Base-by-base conservation (phyloP, 2,888 invertebrate species). In the Cheilosia scutellata region DNA sequence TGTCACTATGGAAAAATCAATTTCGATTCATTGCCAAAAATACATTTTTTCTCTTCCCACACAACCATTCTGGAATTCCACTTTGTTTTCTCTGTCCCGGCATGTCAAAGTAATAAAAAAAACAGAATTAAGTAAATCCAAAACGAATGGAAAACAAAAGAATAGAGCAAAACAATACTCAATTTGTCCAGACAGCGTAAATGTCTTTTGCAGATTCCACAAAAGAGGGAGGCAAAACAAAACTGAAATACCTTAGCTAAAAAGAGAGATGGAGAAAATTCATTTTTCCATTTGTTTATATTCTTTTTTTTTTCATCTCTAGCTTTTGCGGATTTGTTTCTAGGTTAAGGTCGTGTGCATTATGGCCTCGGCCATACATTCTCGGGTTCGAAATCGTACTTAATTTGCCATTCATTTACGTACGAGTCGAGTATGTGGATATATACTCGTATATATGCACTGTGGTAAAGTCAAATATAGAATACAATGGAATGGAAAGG, bases 261-360 rank as follows among this genome's bases (percentile, higher is more conserved):
- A 16, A n/a, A 6, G 16, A 44, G 6, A 5, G n/a, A 40, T 11
- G 5, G 5, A 16, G n/a, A 5, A 6, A 63, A 37, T 37, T 37
- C 0, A 37, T 11, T 37, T 37, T 37, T 11, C 4, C 37, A 11
- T 49, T 63, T 33, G 2, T 62, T 44, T 9, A 13, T 31, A 11
- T 31, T 33, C 13, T 49, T 63, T 33, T n/a, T n/a, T 29, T 47
- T 63, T 49, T 63, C 37, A 20, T 13, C 7, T 37, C 25, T 33
- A n/a, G 25, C 20, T 37, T 68, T n/a, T 68, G 55, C 55, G 49
- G 58, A 71, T 58, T 62, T 42, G 42, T 72, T 72, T 71, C 53
- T 72, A 53, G 72, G 72, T 72, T 72, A 72, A 62, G 72, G 72
- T 62, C 72, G 51, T 53, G 51, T 31, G 72, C 62, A 62, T 72